These are phyloP conservation scores for Manis pentadactyla DNA, from an alignment of 2,797 vertebrate genomes.

Conservation along the genomic window DNA sequence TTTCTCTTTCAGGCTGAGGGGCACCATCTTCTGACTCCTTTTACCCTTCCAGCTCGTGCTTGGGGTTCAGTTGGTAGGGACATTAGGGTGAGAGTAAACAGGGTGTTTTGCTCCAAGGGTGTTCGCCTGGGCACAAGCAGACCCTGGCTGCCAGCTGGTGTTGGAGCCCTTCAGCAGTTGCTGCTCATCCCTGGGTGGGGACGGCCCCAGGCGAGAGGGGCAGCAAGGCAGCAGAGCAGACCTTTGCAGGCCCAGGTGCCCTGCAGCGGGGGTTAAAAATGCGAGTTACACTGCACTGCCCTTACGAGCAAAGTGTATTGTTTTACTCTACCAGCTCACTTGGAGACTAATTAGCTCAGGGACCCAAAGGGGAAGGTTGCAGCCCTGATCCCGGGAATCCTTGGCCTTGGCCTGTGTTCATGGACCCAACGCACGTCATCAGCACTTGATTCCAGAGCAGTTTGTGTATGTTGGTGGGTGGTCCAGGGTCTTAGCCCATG, in stretches of 20 bases:
- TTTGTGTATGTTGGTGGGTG: neutral
- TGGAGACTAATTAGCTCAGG: conserved; percentile 9
- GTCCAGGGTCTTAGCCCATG: neutral
- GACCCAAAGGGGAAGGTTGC: neutral
- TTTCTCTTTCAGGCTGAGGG: neutral
- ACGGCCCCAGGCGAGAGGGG: neutral
- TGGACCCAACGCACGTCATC: neutral
- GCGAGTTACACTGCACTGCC: neutral
- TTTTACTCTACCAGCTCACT: conserved; percentile 48
- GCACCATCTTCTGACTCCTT: neutral
- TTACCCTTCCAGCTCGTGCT: neutral
- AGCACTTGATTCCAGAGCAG: conserved; percentile 45
- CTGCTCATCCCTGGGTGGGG: neutral
- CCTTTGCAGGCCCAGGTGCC: neutral
- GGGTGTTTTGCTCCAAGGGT: neutral
- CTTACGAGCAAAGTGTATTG: neutral
- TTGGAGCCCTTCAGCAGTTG: neutral
- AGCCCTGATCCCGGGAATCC: conserved; percentile 6
- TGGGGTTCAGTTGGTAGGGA: neutral
- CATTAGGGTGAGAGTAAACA: neutral
- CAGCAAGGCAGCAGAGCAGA: neutral
- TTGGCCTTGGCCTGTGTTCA: conserved; percentile 32
- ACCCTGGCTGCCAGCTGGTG: neutral
- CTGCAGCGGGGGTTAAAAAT: neutral
- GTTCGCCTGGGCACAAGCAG: neutral